Base-by-base conservation (phyloP, 2,113 vertebrate genomes). In the Gallinago undulata region DNA sequence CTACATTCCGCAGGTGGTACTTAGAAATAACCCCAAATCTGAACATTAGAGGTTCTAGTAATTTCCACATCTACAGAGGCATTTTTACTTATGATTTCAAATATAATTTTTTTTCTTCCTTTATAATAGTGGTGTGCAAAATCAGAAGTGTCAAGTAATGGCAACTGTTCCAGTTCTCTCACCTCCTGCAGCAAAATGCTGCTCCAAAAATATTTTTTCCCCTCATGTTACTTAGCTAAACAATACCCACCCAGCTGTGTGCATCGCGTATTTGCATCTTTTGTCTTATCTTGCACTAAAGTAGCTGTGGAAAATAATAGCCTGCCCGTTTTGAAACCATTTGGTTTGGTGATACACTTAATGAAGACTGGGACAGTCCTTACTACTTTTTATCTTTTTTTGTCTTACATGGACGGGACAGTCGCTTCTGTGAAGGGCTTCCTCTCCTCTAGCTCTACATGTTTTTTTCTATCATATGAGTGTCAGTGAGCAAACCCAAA, bases 391-490 rank as follows among this genome's bases (percentile, higher is more conserved):
- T 48, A 21, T 48, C 88, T 60, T 66, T 87, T 88, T 43, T 60
- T 84, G 18, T 39, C 28, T 37, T 41, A 7, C 24, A 37, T 67
- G 43, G 64, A 31, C 60, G 51, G 72, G 19, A 27, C 30, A 66
- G 47, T 63, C 43, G 50, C 43, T 84, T 79, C 57, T 82, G 24
- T 66, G 33, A 66, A 89, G 35, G 27, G 17, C 39, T 94, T 63
- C 25, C 13, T 76, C 24, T 85, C 39, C 17, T 83, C 64, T 63
- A 62, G 53, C 70, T 45, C 28, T 37, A 66, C 13, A 5, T 57
- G 28, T 78, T 84, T 97, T 84, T 97, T 43, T 13, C 53, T 93
- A 5, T 86, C 43, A 68, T 90, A 66, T 11, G 59, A 70, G 66
- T 45, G 25, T 94, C 48, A 47, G 48, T 57, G 62, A 35, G 51